Conservation (phyloP, 2,797 vertebrate species). For the Pelobates cultripes region DNA sequence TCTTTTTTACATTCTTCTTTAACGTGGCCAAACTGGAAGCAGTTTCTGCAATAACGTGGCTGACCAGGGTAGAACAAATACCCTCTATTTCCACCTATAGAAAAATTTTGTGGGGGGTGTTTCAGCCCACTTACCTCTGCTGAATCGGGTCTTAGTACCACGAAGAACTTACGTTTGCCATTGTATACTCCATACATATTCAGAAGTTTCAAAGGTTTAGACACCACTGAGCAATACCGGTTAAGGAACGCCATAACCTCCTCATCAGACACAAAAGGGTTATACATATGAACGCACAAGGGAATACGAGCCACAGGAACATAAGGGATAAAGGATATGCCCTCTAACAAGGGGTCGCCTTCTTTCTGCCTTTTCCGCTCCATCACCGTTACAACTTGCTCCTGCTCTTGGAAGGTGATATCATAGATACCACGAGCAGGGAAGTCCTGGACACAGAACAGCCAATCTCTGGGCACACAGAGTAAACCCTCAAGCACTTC, state of each 20-base stretch:
- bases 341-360: background rate
- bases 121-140: background rate
- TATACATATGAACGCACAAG: background rate
- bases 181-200: background rate
- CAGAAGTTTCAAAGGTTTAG: background rate
- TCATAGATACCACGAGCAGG: no score
- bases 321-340: background rate
- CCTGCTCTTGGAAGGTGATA: no score
- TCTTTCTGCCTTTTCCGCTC: background rate
- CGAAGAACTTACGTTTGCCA: background rate
- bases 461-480: background rate
- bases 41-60: no score
- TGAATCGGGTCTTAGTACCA: background rate
- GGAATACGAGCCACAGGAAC: background rate
- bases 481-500: background rate
- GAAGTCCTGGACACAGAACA: no score
- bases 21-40: no score
- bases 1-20: no score
- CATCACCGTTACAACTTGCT: no score
- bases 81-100: conserved; percentile 3
- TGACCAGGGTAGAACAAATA: no score
- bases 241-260: background rate
- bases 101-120: background rate
- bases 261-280: background rate
- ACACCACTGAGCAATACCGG: background rate